Evolutionary conservation across 2,797 vertebrate species (phyloP).

Genomic region (Otolemur crassicaudatus): DNA sequence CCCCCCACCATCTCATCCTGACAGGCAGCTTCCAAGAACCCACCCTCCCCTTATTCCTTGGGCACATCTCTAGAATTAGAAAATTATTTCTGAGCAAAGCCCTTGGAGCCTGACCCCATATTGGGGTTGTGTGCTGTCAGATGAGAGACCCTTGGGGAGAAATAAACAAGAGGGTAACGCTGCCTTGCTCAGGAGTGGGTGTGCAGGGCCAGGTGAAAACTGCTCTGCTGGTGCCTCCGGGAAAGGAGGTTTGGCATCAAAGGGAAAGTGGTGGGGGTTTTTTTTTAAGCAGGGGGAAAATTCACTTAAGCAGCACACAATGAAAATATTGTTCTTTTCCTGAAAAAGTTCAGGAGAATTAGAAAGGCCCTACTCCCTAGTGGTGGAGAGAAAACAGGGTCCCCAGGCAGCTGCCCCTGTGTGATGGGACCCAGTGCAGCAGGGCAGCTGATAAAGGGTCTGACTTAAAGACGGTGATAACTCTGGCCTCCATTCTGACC

Average conservation of each 20-base stretch:
- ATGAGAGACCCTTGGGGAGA: too few relatives aligned
- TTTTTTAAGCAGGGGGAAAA: not conserved
- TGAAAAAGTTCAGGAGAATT: not conserved
- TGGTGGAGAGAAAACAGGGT: not conserved
- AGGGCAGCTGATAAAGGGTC: accelerated
- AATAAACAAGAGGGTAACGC: too few relatives aligned
- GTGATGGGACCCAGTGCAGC: accelerated
- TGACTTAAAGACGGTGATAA: not conserved
- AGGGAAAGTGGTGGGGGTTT: not conserved
- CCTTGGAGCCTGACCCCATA: not conserved
- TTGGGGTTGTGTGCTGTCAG: too few relatives aligned
- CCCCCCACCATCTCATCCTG: not conserved
- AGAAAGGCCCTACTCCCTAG: not conserved
- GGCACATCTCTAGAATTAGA: not conserved
- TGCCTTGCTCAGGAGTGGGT: too few relatives aligned
- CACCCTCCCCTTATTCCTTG: not conserved
- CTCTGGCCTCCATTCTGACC: not conserved
- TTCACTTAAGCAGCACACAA: not conserved
- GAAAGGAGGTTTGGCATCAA: not conserved
- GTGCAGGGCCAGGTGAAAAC: not conserved
- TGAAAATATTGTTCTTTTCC: not conserved
- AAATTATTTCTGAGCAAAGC: not conserved
- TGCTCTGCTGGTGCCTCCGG: not conserved
- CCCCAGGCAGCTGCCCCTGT: not conserved
- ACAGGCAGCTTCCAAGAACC: not conserved